These are phyloP conservation scores for Hylomyscus alleni DNA, from an alignment of 2,797 vertebrate genomes.

Conservation along the genomic window DNA sequence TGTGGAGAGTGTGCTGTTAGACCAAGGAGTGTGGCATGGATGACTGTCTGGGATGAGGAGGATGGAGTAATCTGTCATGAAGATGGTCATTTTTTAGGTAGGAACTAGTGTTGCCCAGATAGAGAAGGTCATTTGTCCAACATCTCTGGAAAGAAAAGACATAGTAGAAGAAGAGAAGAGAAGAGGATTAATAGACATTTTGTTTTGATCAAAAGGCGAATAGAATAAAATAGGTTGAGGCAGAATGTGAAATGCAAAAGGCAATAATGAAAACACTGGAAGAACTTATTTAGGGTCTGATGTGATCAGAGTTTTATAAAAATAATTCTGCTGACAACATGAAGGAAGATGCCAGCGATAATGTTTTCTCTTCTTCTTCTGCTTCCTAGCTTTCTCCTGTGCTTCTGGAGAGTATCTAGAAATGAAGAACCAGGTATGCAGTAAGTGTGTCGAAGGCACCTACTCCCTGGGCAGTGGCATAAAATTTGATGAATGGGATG, in stretches of 20 bases:
- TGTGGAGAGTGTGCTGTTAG: neutral
- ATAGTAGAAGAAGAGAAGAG: neutral
- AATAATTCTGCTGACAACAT: neutral
- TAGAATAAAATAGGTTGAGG: neutral
- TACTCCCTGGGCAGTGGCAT: conserved; percentile 98
- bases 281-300: neutral
- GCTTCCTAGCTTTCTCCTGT: conserved; percentile 95
- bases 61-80: neutral
- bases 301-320: conserved; percentile 24
- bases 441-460: conserved; percentile 95
- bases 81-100: neutral
- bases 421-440: conserved; percentile 97
- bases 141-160: neutral
- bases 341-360: neutral
- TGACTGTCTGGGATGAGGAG: neutral
- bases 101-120: neutral
- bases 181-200: neutral
- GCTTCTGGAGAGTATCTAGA: conserved; percentile 96
- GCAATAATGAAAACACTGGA: neutral
- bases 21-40: neutral
- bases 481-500: conserved; percentile 98
- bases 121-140: neutral
- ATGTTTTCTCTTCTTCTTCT: rapidly evolving
- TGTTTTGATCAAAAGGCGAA: neutral
- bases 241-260: neutral